phyloP scores from a whole-genome alignment of 2,113 vertebrate genomes.

The Percopsis transmontana region DNA sequence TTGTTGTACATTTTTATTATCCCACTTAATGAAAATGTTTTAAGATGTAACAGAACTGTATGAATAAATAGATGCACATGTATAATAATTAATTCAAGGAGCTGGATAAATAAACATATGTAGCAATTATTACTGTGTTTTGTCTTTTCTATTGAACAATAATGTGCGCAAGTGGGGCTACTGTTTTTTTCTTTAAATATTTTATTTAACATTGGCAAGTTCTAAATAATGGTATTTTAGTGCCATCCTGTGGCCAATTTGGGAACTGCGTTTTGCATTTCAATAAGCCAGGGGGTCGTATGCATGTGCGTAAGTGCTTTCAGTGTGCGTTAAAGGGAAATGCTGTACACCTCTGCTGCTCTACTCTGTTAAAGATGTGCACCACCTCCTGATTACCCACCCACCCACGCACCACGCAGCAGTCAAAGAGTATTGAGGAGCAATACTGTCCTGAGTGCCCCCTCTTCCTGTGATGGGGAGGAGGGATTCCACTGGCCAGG shows the following conservation, averaged over 20 bases:
- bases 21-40: constrained; percentile 70
- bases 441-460: no score
- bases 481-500: no score
- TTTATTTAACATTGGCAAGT: not conserved
- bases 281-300: no score
- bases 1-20: constrained; percentile 80
- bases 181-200: not conserved
- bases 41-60: constrained; percentile 62
- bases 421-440: no score
- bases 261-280: not conserved
- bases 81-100: constrained; percentile 70
- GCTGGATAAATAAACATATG: constrained; percentile 80
- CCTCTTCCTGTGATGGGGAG: no score
- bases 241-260: constrained; percentile 48
- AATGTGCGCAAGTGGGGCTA: not conserved
- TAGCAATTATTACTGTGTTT: constrained; percentile 42
- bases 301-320: no score
- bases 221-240: constrained; percentile 28
- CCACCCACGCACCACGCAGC: no score
- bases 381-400: no score
- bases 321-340: no score
- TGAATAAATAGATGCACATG: constrained; percentile 62
- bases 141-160: not conserved
- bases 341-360: no score
- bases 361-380: no score